These are phyloP conservation scores for human DNA, from an alignment of 2,113 vertebrate species.

Conservation along the genomic window DNA sequence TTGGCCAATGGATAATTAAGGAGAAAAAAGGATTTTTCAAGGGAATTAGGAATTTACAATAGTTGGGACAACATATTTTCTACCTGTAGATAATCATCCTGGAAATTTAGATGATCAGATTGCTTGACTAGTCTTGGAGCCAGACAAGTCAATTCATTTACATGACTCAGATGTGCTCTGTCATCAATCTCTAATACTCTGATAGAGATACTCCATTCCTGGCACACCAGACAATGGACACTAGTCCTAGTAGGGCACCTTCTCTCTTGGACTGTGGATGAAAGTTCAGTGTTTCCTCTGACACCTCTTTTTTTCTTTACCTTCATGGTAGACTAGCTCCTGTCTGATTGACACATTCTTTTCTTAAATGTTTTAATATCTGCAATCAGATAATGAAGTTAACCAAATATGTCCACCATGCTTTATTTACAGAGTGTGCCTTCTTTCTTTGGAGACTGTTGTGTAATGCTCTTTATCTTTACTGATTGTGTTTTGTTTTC, in stretches of 20 bases:
- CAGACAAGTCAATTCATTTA: not conserved
- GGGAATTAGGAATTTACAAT: not conserved
- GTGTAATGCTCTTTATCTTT: not conserved
- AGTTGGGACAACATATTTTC: not conserved
- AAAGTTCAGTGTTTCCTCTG: not conserved
- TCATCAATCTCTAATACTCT: not conserved
- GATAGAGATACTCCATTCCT: not conserved
- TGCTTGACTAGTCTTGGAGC: not conserved
- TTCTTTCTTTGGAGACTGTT: not conserved
- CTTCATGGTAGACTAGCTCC: not conserved
- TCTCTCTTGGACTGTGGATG: not conserved
- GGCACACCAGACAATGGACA: not conserved
- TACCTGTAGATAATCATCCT: not conserved
- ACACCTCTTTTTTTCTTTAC: not conserved
- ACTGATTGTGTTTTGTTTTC: constrained; percentile 13
- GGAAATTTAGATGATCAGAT: not conserved
- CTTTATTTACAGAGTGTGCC: not conserved
- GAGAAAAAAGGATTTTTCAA: not conserved
- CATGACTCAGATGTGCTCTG: not conserved
- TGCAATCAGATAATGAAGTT: not conserved
- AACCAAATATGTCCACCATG: not conserved
- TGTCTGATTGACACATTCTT: not conserved
- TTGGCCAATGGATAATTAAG: not conserved
- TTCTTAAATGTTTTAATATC: not conserved
- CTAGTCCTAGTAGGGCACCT: not conserved